A percentile compares a stretch with the other conserved stretches of the same genome.
Conservation (phyloP, 2,113 vertebrate genomes). For the sheep (Ovis aries) region ARS-UI_Ramb_v3.0 NC_056063.1:56601501-56602000, state of each 20-base stretch:
- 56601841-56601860: background rate
- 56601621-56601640: background rate
- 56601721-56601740: background rate
- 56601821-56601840: background rate
- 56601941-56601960: background rate
- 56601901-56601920: background rate
- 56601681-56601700: background rate
- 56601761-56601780: background rate
- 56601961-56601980: background rate
- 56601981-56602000: background rate
- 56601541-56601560: background rate
- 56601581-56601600: background rate
- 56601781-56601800: background rate
- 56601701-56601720: background rate
- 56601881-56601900: rapidly evolving
- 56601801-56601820: background rate
- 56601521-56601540: background rate
- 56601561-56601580: background rate
- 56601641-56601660: background rate
- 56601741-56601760: background rate
- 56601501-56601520: background rate
- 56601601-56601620: background rate
- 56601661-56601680: background rate
- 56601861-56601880: background rate
- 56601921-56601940: background rate